Base-by-base conservation (phyloP, 1,140 invertebrate species). In the Musca domestica region DNA sequence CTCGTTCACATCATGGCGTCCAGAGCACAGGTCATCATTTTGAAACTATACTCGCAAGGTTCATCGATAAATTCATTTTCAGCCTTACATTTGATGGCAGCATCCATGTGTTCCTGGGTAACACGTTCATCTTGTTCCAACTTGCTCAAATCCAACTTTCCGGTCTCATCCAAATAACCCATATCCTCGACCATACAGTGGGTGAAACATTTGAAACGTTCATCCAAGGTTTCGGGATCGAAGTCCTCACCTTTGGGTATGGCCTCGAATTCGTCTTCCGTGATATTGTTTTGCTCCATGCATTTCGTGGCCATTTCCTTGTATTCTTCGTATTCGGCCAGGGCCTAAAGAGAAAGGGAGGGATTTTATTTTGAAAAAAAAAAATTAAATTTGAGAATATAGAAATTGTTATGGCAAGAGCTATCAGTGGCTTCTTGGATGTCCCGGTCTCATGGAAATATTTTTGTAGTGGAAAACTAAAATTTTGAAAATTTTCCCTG, bases 21-120 rank as follows among this genome's bases (percentile, higher is more conserved):
- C 3, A 19, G 15, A 5, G 2, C 47, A 14, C 64, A 66, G 4
- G 51, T 19, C 23, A 66, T 30, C 23, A 66, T 51, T 27, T 49
- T 49, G 15, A 66, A 66, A 30, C 64, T 66, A 51, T 66, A 66
- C 30, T 66, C 64, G 23, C 64, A 66, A n/a, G 47, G 46, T 30
- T 66, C 64, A 30, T 66, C 64, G 23, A 51, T 49, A 47, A 66
- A 30, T 17, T 66, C 64, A 27, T 66, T 66, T 10, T 47, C 64
- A 2, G 64, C 64, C 10, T 66, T 66, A 48, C 64, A 66, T 25
- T 66, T 49, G 1, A 66, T 17, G 17, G 51, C 47, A 19, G 19
- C 14, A 3, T 66, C 48, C 25, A 51, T 51, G n/a, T 49, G 27
- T 4, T 51, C 22, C 14, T 66, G 47, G 47, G 12, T 52, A 9